A percentile compares a stretch with the other conserved stretches of the same genome.
Evolutionary conservation across 2,888 invertebrate genomes (phyloP).

Genomic region (Helobdella robusta): DNA sequence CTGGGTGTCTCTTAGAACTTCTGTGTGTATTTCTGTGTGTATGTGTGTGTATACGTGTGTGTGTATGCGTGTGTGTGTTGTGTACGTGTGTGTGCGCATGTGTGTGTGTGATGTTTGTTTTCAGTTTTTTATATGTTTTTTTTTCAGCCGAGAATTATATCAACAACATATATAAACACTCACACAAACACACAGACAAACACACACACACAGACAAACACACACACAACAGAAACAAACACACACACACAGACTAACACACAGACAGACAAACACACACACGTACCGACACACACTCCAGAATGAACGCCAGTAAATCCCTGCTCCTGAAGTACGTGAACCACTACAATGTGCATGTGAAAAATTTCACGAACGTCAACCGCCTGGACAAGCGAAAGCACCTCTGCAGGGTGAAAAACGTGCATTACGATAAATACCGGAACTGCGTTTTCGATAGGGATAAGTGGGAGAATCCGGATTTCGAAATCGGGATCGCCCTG

Average conservation of each 20-base stretch:
- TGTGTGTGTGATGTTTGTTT: background rate
- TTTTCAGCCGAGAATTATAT: background rate
- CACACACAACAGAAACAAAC: too few relatives aligned
- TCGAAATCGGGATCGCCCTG: too few relatives aligned
- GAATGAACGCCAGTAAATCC: slow-evolving; percentile 14
- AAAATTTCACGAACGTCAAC: background rate
- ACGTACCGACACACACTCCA: background rate
- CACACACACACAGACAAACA: too few relatives aligned
- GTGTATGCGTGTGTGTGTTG: background rate
- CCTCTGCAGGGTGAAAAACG: slow-evolving; percentile 19
- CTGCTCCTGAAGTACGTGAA: slow-evolving; percentile 17
- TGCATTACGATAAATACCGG: slow-evolving; percentile 23
- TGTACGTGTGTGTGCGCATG: background rate
- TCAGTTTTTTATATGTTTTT: too few relatives aligned
- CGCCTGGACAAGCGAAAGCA: background rate
- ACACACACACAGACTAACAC: too few relatives aligned
- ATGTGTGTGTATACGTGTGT: background rate
- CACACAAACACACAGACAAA: too few relatives aligned
- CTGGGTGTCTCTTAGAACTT: slow-evolving; percentile 27
- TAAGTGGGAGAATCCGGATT: background rate
- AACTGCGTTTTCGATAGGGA: slow-evolving; percentile 6
- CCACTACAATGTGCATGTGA: slow-evolving; percentile 12
- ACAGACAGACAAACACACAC: too few relatives aligned
- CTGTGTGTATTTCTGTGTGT: slow-evolving; percentile 23
- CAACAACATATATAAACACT: background rate